phyloP scores from a whole-genome alignment of 1,140 invertebrate genomes.

The Rhyacophila brunnea region DNA sequence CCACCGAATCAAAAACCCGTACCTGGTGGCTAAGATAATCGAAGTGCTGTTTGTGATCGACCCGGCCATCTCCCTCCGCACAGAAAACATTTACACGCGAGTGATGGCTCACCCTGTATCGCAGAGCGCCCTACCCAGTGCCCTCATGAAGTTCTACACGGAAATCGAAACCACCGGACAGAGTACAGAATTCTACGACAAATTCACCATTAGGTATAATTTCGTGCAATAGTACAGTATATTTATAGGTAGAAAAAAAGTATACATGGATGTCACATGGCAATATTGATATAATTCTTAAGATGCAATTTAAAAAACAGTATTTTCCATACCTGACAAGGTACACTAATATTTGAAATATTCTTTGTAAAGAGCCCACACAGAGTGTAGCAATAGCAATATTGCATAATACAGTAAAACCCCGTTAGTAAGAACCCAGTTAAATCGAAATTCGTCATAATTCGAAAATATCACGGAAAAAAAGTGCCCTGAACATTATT shows the following conservation, averaged over 20 bases:
- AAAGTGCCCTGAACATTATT: too few relatives aligned
- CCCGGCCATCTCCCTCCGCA: conserved; percentile 73
- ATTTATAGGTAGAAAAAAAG: too few relatives aligned
- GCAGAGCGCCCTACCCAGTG: conserved; percentile 76
- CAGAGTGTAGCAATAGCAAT: too few relatives aligned
- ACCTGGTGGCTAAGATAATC: conserved; percentile 91
- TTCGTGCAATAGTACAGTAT: too few relatives aligned
- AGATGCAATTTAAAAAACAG: too few relatives aligned
- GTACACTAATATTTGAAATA: neutral
- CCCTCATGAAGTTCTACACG: conserved; percentile 97
- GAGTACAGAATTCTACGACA: conserved; percentile 97
- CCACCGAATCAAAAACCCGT: conserved; percentile 91
- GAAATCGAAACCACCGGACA: conserved; percentile 97
- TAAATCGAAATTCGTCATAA: too few relatives aligned
- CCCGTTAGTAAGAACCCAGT: too few relatives aligned
- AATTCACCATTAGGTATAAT: conserved; percentile 85
- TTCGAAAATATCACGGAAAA: too few relatives aligned
- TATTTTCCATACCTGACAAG: neutral
- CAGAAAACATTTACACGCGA: conserved; percentile 47
- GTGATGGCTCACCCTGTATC: conserved; percentile 87
- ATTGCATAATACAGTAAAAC: too few relatives aligned
- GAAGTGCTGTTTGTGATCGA: conserved; percentile 94
- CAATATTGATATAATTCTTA: too few relatives aligned
- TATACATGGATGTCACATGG: too few relatives aligned
- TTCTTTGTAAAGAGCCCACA: too few relatives aligned